Evolutionary conservation across 1,140 invertebrate species (phyloP).

Genomic region (Eriosoma lanigerum): DNA sequence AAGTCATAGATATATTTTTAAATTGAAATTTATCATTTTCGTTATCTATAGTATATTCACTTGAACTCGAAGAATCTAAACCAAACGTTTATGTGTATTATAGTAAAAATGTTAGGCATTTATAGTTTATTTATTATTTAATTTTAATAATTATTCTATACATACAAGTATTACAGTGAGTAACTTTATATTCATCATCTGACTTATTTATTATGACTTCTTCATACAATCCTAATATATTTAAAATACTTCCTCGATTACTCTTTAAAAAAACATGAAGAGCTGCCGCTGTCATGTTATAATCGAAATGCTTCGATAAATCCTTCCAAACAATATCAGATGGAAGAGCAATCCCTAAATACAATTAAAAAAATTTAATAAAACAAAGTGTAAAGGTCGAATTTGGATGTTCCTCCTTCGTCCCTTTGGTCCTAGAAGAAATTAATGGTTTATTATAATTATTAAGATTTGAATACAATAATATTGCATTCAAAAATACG

Average conservation of each 20-base stretch:
- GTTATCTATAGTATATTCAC: not conserved
- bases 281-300: not conserved
- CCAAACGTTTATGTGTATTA: too few species aligned
- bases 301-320: not conserved
- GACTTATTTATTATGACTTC: not conserved
- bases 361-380: not conserved
- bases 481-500: too few species aligned
- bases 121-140: not conserved
- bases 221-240: not conserved
- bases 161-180: not conserved
- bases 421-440: too few species aligned
- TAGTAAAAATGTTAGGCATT: too few species aligned
- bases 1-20: not conserved
- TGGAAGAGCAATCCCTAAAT: not conserved
- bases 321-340: not conserved
- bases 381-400: too few species aligned
- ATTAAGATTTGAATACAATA: too few species aligned
- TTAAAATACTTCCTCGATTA: not conserved
- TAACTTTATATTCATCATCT: not conserved
- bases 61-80: not conserved
- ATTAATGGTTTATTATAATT: too few species aligned
- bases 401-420: too few species aligned
- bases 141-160: not conserved
- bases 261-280: not conserved
- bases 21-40: not conserved